Conservation (phyloP, 1,140 invertebrate species). For the Sycobia sp. region DNA sequence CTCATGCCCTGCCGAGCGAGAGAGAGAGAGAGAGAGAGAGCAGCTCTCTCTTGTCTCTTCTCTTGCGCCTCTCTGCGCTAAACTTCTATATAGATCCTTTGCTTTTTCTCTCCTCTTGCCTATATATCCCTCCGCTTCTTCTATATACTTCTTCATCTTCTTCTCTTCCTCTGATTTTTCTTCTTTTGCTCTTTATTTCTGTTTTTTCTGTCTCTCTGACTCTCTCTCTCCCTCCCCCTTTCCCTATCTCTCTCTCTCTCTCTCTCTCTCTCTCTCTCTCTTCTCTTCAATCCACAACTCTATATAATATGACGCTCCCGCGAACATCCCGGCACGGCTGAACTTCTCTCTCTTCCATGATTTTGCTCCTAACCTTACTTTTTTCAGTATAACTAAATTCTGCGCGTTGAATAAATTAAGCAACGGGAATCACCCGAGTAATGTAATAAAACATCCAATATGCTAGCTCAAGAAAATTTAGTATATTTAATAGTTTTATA, state of each 20-base stretch:
- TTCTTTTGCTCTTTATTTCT: constrained; percentile 10
- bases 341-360: not conserved
- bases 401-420: no score
- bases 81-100: constrained; percentile 12
- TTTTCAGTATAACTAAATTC: no score
- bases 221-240: not conserved
- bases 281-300: no score
- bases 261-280: constrained; percentile 31
- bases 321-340: constrained; percentile 15
- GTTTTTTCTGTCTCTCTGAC: not conserved
- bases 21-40: not conserved
- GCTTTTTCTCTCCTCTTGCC: constrained; percentile 15
- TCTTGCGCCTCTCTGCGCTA: not conserved
- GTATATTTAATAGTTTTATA: no score
- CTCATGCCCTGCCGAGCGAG: not conserved
- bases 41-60: not conserved
- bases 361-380: constrained; percentile 19
- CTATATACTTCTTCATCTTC: constrained; percentile 30
- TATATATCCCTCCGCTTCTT: constrained; percentile 42
- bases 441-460: no score
- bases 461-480: no score
- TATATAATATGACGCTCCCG: no score
- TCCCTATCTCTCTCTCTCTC: not conserved
- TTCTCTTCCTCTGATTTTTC: constrained; percentile 25
- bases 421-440: no score